Evolutionary conservation across 2,888 invertebrate species (phyloP).

Genomic region (Sphaerophoria rueppellii): DNA sequence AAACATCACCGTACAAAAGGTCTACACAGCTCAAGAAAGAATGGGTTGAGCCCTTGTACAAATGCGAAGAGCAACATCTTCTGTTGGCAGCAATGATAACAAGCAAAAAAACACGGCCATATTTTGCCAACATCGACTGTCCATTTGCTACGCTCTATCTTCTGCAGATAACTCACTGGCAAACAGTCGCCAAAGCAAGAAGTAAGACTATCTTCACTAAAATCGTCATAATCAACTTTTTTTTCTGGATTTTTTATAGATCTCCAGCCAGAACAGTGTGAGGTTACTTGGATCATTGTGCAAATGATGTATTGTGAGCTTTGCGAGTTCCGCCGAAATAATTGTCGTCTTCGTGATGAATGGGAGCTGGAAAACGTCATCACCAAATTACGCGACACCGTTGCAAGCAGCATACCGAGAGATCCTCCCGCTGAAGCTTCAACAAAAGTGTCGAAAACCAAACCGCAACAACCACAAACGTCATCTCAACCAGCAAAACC

Average conservation of each 20-base stretch:
- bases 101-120: slow-evolving; percentile 45
- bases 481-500: too few species aligned
- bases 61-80: slow-evolving; percentile 32
- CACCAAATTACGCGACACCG: slow-evolving; percentile 72
- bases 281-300: slow-evolving; percentile 78
- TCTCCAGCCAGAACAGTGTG: slow-evolving; percentile 75
- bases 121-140: slow-evolving; percentile 40
- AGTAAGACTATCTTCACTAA: slow-evolving; percentile 2
- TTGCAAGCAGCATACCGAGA: slow-evolving; percentile 12
- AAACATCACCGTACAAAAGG: slow-evolving; percentile 48
- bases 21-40: background rate
- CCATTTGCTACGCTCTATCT: slow-evolving; percentile 8
- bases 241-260: slow-evolving; percentile 48
- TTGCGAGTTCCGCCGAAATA: slow-evolving; percentile 75
- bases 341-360: slow-evolving; percentile 78
- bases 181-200: slow-evolving; percentile 4
- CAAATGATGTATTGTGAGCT: slow-evolving; percentile 78
- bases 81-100: slow-evolving; percentile 40
- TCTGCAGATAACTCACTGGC: slow-evolving; percentile 32
- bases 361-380: slow-evolving; percentile 79
- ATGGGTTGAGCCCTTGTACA: slow-evolving; percentile 51
- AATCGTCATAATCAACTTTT: background rate
- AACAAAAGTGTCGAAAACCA: background rate
- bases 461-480: background rate
- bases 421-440: too few species aligned